A percentile compares a stretch with the other conserved stretches of the same genome.
phyloP scores from a whole-genome alignment of 37 sponge, comb jelly and placozoan genomes.

The Ephydatia muelleri region DNA sequence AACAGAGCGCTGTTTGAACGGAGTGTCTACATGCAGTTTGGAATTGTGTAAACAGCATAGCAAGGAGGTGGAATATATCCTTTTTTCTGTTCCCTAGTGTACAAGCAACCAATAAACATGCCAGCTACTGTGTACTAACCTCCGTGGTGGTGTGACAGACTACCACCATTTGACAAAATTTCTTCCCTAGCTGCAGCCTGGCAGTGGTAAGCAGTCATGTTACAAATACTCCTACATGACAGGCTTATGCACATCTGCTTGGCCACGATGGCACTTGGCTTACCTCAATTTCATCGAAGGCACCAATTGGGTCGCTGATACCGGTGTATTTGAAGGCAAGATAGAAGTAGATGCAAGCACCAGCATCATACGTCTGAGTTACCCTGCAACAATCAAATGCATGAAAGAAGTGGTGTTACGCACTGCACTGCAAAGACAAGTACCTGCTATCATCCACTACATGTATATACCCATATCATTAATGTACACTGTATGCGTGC shows the following conservation, averaged over 20 bases:
- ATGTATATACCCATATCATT: no score
- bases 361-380: conserved; percentile 91
- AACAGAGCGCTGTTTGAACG: no score
- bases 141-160: conserved; percentile 96
- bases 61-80: no score
- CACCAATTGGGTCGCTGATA: conserved; percentile 73
- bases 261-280: neutral
- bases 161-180: conserved; percentile 86
- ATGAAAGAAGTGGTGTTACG: neutral
- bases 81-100: no score
- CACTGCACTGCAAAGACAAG: neutral
- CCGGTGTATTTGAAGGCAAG: conserved; percentile 78
- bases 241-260: neutral
- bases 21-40: no score
- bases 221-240: neutral
- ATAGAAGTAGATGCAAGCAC: conserved; percentile 95
- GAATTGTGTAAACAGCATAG: no score
- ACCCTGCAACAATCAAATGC: conserved; percentile 38
- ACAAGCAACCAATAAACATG: neutral
- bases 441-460: no score
- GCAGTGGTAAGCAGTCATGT: neutral
- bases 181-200: conserved; percentile 87
- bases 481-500: no score
- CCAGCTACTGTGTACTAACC: conserved; percentile 30
- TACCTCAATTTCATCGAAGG: conserved; percentile 72